A percentile compares a stretch with the other conserved stretches of the same genome.
Evolutionary conservation across 1,140 invertebrate genomes (phyloP).

Genomic region (Bathynomus jamesi): DNA sequence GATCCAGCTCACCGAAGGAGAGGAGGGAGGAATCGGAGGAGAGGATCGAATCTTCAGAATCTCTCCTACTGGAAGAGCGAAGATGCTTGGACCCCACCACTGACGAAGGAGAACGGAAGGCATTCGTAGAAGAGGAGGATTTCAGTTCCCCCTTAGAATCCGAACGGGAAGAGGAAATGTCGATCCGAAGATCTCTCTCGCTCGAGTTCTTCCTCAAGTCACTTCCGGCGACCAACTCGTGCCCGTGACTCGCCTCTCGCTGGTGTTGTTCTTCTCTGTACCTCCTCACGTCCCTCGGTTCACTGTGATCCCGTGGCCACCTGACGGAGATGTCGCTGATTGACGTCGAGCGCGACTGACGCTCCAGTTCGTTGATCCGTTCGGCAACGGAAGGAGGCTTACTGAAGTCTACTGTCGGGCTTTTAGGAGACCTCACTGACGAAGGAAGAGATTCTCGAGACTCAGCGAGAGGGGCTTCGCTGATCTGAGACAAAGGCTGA

Average conservation of each 20-base stretch:
- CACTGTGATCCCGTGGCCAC: constrained; percentile 17
- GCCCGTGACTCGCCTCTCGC: no score
- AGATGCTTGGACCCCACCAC: constrained; percentile 6
- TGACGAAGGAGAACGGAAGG: constrained; percentile 2
- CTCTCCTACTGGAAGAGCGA: constrained; percentile 19
- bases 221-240: background rate
- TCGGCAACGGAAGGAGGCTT: constrained; percentile 58
- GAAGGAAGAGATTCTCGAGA: constrained; percentile 27
- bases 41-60: constrained; percentile 2
- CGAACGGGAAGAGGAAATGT: background rate
- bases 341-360: constrained; percentile 38
- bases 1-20: background rate
- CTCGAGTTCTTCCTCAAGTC: background rate
- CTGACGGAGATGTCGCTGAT: background rate
- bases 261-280: background rate
- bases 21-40: background rate
- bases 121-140: background rate
- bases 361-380: constrained; percentile 63
- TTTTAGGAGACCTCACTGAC: constrained; percentile 36
- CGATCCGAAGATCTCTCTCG: background rate
- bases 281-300: constrained; percentile 11
- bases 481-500: constrained; percentile 36
- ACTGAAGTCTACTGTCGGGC: constrained; percentile 47
- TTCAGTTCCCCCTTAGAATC: background rate
- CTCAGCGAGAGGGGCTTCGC: constrained; percentile 30